Evolutionary conservation across 2,797 vertebrate genomes (phyloP).

Genomic region (Anguilla marmorata): DNA sequence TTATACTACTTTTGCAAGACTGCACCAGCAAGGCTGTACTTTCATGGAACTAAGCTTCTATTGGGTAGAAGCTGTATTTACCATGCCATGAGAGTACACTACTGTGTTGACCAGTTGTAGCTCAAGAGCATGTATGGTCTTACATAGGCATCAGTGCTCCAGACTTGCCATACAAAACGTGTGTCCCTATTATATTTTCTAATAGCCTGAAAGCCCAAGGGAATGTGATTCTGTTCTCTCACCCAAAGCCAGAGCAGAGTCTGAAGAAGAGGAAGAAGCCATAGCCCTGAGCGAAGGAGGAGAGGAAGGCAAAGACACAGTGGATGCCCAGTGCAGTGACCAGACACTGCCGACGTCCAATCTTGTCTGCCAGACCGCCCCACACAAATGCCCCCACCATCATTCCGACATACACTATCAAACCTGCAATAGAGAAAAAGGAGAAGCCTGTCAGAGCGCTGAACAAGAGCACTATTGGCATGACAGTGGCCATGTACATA

Average conservation of each 20-base stretch:
- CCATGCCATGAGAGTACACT: slow-evolving; percentile 35
- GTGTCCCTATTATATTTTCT: neutral
- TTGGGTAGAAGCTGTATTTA: slow-evolving; percentile 31
- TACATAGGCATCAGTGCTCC: neutral
- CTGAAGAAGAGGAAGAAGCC: slow-evolving; percentile 96
- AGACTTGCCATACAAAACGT: slow-evolving; percentile 10
- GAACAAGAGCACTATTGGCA: neutral
- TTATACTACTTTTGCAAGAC: neutral
- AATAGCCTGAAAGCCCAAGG: neutral
- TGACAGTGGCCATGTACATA: neutral
- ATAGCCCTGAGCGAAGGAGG: slow-evolving; percentile 91
- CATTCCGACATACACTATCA: slow-evolving; percentile 94
- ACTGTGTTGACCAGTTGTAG: neutral
- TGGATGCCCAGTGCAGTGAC: slow-evolving; percentile 85
- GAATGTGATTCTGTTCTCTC: slow-evolving; percentile 45
- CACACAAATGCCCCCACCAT: slow-evolving; percentile 91
- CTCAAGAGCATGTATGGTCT: neutral
- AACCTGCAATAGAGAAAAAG: slow-evolving; percentile 65
- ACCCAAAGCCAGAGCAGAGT: slow-evolving; percentile 93
- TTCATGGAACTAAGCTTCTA: slow-evolving; percentile 45
- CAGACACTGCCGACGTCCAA: slow-evolving; percentile 86
- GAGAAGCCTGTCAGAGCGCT: slow-evolving; percentile 1
- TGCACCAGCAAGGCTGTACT: slow-evolving; percentile 32
- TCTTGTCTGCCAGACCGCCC: slow-evolving; percentile 90
- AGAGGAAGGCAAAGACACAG: slow-evolving; percentile 85